These are phyloP conservation scores for Pelobates cultripes DNA, from an alignment of 2,797 vertebrate species.

Conservation along the genomic window DNA sequence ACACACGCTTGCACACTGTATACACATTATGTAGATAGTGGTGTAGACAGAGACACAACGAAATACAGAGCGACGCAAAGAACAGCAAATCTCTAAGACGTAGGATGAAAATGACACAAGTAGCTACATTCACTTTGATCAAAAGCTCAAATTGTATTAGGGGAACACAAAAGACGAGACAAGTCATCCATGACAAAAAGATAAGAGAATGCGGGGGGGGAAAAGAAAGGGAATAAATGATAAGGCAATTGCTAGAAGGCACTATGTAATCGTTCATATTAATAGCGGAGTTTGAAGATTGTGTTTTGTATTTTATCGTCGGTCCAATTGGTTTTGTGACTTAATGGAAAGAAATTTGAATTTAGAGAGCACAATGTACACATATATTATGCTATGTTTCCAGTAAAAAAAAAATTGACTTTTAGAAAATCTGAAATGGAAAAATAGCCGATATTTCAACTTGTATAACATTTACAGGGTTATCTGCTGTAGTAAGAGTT, in stretches of 20 bases:
- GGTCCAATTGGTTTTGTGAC: too few species aligned
- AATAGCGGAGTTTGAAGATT: not conserved
- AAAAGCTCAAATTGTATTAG: constrained; percentile 4
- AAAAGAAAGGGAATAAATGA: not conserved
- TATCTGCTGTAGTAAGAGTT: too few species aligned
- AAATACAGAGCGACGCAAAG: not conserved
- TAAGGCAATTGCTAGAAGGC: not conserved
- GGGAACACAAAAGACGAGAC: not conserved
- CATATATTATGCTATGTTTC: too few species aligned
- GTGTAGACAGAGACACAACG: not conserved
- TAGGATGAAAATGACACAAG: constrained; percentile 8
- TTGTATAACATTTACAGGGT: too few species aligned
- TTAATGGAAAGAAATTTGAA: too few species aligned
- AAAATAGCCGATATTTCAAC: too few species aligned
- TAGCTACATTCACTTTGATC: constrained; percentile 1
- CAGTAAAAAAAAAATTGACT: too few species aligned
- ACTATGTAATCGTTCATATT: not conserved
- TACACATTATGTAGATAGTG: constrained; percentile 10
- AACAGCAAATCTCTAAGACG: not conserved
- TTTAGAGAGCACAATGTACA: too few species aligned
- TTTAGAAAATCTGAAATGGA: too few species aligned
- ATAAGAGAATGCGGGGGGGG: not conserved
- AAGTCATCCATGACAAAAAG: constrained; percentile 1
- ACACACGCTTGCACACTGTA: constrained; percentile 25
- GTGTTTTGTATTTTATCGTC: not conserved